phyloP scores from a whole-genome alignment of 2,888 invertebrate genomes.

The Imbricaverruca yamaguchii region DNA sequence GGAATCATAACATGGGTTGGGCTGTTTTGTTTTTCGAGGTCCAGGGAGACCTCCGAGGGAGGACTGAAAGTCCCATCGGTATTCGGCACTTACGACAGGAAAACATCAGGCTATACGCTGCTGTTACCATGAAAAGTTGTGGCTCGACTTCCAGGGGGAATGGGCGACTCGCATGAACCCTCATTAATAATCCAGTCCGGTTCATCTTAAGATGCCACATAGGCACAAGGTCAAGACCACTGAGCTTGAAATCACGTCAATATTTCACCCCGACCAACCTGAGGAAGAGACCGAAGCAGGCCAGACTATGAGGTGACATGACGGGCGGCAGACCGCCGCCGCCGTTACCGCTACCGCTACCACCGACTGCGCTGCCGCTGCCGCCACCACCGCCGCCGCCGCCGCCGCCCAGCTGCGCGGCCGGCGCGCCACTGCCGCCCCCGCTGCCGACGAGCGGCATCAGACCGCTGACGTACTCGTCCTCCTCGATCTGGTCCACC shows the following conservation, averaged over 20 bases:
- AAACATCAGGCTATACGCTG: no score
- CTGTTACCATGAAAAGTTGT: no score
- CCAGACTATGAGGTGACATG: constrained; percentile 44
- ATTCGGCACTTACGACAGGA: no score
- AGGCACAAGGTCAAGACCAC: no score
- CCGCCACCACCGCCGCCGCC: background rate
- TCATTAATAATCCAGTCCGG: no score
- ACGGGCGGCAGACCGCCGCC: constrained; percentile 69
- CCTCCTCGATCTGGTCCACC: constrained; percentile 30
- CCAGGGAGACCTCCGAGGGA: no score
- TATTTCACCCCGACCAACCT: constrained; percentile 35
- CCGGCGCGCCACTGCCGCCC: constrained; percentile 45
- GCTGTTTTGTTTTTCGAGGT: no score
- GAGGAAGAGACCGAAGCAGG: constrained; percentile 80
- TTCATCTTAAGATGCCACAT: no score
- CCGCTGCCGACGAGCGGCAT: constrained; percentile 22
- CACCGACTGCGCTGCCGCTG: background rate
- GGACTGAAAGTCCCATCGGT: no score
- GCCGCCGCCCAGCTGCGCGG: constrained; percentile 45
- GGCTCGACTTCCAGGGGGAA: no score
- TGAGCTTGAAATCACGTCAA: background rate
- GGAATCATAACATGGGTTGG: no score
- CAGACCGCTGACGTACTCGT: constrained; percentile 30
- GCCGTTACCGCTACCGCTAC: background rate
- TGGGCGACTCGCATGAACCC: no score